Evolutionary conservation across 2,113 vertebrate species (phyloP).

Genomic region (Phylloscopus trochiloides): DNA sequence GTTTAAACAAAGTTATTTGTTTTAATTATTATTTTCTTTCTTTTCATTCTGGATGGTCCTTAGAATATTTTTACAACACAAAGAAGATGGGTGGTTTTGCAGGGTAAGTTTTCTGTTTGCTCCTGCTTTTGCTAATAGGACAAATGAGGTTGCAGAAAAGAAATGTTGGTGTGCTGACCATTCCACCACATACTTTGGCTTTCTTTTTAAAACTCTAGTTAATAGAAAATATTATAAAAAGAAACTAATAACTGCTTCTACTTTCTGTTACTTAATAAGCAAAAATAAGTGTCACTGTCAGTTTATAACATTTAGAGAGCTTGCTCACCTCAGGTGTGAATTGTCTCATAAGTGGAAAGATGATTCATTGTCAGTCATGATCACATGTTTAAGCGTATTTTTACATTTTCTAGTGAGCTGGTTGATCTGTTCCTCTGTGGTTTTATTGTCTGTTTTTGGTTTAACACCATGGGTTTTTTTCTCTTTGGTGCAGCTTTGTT

Average conservation of each 20-base stretch:
- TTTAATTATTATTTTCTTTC: background rate
- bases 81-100: background rate
- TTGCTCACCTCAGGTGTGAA: background rate
- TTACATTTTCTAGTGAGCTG: background rate
- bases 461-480: background rate
- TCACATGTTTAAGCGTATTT: background rate
- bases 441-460: background rate
- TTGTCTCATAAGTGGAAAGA: background rate
- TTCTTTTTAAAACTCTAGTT: background rate
- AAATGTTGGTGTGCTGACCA: background rate
- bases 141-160: background rate
- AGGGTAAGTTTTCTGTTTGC: slow-evolving; percentile 38
- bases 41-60: background rate
- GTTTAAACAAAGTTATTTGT: background rate
- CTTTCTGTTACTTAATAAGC: background rate
- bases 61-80: background rate
- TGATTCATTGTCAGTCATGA: background rate
- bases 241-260: background rate
- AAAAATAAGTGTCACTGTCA: background rate
- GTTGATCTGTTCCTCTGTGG: background rate
- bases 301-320: background rate
- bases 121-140: background rate
- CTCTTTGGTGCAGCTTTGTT: slow-evolving; percentile 14
- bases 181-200: background rate
- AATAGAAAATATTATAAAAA: background rate